These are phyloP conservation scores for Kryptolebias marmoratus DNA, from an alignment of 2,113 vertebrate species.

Conservation along the genomic window DNA sequence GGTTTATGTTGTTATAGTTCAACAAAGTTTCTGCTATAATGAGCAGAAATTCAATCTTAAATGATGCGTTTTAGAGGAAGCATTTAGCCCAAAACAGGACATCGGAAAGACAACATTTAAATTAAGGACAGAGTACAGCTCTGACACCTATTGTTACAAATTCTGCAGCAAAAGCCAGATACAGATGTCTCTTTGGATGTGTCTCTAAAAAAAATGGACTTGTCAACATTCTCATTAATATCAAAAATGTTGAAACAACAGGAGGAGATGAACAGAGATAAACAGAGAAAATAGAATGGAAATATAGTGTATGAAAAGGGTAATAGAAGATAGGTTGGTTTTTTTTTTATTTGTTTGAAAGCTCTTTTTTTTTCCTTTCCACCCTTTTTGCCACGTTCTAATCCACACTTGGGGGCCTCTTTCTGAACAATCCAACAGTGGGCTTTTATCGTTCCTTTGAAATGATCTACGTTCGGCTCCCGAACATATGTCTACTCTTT, in stretches of 20 bases:
- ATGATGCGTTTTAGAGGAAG: no score
- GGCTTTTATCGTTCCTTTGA: conserved; percentile 77
- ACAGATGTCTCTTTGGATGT: conserved; percentile 50
- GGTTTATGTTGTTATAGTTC: no score
- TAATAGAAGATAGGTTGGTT: conserved; percentile 36
- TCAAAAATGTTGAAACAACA: conserved; percentile 53
- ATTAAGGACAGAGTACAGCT: conserved; percentile 8
- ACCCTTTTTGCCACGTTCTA: conserved; percentile 69
- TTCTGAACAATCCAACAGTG: conserved; percentile 77
- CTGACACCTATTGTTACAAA: conserved; percentile 38
- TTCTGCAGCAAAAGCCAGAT: conserved; percentile 19
- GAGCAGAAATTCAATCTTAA: neutral
- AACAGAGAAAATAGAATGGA: conserved; percentile 31
- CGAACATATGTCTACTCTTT: conserved; percentile 79
- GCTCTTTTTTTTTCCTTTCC: conserved; percentile 60
- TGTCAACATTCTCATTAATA: conserved; percentile 37
- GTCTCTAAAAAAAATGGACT: conserved; percentile 53
- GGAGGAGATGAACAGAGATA: conserved; percentile 31
- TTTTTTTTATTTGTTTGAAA: conserved; percentile 52
- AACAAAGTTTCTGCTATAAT: neutral
- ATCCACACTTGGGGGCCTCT: conserved; percentile 68
- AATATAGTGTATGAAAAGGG: conserved; percentile 32
- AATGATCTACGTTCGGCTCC: conserved; percentile 63
- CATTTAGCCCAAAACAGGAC: neutral
- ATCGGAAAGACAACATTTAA: conserved; percentile 12